A percentile compares a stretch with the other conserved stretches of the same genome.
Conservation (phyloP, 1,140 invertebrate genomes). For the Wiebesia pumilae region DNA sequence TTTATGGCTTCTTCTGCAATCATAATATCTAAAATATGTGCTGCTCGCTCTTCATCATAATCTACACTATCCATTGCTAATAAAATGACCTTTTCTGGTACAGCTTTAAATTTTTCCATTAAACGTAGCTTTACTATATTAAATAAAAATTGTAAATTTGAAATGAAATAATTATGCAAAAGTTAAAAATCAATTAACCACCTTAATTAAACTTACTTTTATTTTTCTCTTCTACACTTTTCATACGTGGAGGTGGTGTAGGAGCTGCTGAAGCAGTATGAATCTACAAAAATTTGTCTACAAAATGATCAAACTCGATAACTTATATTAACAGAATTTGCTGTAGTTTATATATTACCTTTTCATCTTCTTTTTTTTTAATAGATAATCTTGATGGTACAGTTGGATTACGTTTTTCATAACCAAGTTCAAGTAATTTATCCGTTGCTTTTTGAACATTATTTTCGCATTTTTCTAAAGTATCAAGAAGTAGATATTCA, state of each 20-base stretch:
- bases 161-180: slow-evolving; percentile 12
- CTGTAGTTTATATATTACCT: slow-evolving; percentile 58
- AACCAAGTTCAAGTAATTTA: slow-evolving; percentile 85
- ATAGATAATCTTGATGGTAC: slow-evolving; percentile 71
- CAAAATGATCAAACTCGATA: background rate
- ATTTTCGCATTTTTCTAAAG: slow-evolving; percentile 88
- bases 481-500: slow-evolving; percentile 89
- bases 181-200: slow-evolving; percentile 36
- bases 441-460: slow-evolving; percentile 91
- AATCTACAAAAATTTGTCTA: slow-evolving; percentile 39
- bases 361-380: slow-evolving; percentile 74
- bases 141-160: background rate
- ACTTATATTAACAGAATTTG: background rate
- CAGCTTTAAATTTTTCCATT: slow-evolving; percentile 83
- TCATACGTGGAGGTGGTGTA: slow-evolving; percentile 77
- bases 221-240: slow-evolving; percentile 83
- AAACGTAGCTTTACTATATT: slow-evolving; percentile 82
- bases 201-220: slow-evolving; percentile 77
- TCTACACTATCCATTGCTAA: slow-evolving; percentile 91
- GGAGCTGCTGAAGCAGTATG: slow-evolving; percentile 19
- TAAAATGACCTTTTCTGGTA: slow-evolving; percentile 86
- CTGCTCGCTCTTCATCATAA: slow-evolving; percentile 86
- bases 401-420: slow-evolving; percentile 83
- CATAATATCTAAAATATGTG: slow-evolving; percentile 85
- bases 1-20: slow-evolving; percentile 74